Conservation (phyloP, 2,888 invertebrate species). For the Meandrusa payeni region DNA sequence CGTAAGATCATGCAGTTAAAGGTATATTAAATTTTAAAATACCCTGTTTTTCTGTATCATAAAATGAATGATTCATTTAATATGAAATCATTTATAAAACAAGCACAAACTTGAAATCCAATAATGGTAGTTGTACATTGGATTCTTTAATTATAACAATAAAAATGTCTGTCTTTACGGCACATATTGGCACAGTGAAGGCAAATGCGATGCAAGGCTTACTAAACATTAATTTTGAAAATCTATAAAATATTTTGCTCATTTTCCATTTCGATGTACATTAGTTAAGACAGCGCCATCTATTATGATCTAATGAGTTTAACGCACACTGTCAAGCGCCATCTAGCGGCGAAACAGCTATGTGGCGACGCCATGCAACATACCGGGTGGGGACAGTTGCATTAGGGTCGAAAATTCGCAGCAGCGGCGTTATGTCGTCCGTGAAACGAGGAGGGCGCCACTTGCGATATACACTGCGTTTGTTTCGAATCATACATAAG, state of each 20-base stretch:
- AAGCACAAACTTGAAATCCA: constrained; percentile 8
- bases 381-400: constrained; percentile 80
- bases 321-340: constrained; percentile 66
- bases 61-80: too few relatives aligned
- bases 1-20: constrained; percentile 13
- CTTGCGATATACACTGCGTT: constrained; percentile 87
- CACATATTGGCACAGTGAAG: constrained; percentile 7
- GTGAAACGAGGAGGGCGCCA: constrained; percentile 92
- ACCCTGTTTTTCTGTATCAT: too few relatives aligned
- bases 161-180: background rate
- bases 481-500: constrained; percentile 42
- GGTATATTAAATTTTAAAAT: too few relatives aligned
- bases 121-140: background rate
- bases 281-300: constrained; percentile 49
- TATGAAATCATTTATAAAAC: background rate
- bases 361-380: constrained; percentile 61
- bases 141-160: background rate
- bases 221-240: constrained; percentile 21
- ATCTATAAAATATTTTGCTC: constrained; percentile 18
- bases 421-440: constrained; percentile 88
- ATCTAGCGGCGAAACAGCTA: constrained; percentile 53
- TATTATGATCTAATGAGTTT: constrained; percentile 40
- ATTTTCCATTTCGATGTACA: background rate
- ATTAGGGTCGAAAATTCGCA: constrained; percentile 88
- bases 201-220: constrained; percentile 35